A percentile compares a stretch with the other conserved stretches of the same genome.
These are phyloP conservation scores for Lates japonicus DNA, from an alignment of 2,797 vertebrate genomes.

Conservation along the genomic window DNA sequence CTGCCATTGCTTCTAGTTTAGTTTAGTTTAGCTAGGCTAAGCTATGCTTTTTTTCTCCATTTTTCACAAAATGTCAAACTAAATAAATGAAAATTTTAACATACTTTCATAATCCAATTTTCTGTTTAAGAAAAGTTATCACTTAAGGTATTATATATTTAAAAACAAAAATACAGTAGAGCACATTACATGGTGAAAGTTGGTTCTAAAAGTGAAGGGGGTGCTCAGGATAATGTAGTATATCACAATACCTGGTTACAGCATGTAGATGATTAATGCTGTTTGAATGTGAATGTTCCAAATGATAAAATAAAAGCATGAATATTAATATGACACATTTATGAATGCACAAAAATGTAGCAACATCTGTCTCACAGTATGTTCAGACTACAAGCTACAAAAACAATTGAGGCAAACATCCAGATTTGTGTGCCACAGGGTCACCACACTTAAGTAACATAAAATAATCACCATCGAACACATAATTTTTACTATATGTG, in stretches of 20 bases:
- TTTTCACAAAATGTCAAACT: background rate
- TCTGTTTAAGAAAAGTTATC: background rate
- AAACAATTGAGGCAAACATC: background rate
- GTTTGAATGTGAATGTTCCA: slow-evolving; percentile 51
- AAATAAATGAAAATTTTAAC: background rate
- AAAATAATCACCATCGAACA: background rate
- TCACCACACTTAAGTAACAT: too few relatives aligned
- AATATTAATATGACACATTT: background rate
- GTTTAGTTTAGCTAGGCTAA: background rate
- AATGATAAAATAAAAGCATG: slow-evolving; percentile 36
- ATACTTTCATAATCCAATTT: background rate
- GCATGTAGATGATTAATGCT: slow-evolving; percentile 46
- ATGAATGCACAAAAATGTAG: slow-evolving; percentile 17
- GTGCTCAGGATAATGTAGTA: slow-evolving; percentile 26
- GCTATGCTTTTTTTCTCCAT: too few relatives aligned
- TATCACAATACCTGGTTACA: slow-evolving; percentile 58
- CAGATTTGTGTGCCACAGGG: background rate
- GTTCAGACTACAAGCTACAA: background rate
- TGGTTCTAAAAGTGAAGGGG: slow-evolving; percentile 11
- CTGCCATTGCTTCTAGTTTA: background rate
- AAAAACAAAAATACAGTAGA: slow-evolving; percentile 1
- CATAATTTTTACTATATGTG: too few relatives aligned
- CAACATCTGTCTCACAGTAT: background rate
- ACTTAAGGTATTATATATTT: slow-evolving; percentile 4
- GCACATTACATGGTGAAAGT: slow-evolving; percentile 1